These are phyloP conservation scores for Cotesia vestalis DNA, from an alignment of 1,140 invertebrate species.

Conservation along the genomic window DNA sequence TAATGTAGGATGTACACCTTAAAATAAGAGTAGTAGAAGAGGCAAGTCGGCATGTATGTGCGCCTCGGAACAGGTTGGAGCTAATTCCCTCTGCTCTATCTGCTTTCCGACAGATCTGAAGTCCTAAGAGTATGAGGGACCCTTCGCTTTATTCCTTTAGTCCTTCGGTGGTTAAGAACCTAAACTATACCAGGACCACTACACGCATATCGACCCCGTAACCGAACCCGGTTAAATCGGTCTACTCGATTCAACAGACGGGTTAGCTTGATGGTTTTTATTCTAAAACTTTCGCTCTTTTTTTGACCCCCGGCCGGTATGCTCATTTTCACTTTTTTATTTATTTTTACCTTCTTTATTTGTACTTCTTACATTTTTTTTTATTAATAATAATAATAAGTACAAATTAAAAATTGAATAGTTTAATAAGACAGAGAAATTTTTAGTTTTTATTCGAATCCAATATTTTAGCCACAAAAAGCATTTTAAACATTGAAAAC, in stretches of 20 bases:
- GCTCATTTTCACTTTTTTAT: too few relatives aligned
- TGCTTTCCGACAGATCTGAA: neutral
- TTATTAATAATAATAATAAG: too few relatives aligned
- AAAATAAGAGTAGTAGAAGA: slow-evolving; percentile 15
- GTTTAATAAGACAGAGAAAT: too few relatives aligned
- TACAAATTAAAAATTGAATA: too few relatives aligned
- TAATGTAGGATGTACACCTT: neutral
- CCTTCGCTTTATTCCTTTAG: neutral
- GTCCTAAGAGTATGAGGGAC: too few relatives aligned
- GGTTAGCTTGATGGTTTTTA: slow-evolving; percentile 48
- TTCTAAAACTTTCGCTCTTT: slow-evolving; percentile 41
- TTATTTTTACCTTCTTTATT: too few relatives aligned
- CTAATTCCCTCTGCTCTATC: slow-evolving; percentile 53
- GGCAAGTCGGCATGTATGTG: slow-evolving; percentile 46
- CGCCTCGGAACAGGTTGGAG: slow-evolving; percentile 59
- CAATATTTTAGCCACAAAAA: too few relatives aligned
- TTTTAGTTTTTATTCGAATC: too few relatives aligned
- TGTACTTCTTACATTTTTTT: too few relatives aligned
- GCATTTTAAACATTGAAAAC: too few relatives aligned
- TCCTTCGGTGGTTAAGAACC: neutral
- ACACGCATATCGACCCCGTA: neutral
- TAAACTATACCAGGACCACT: slow-evolving; percentile 25
- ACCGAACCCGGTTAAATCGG: slow-evolving; percentile 44
- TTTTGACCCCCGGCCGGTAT: slow-evolving; percentile 31
- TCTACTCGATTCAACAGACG: slow-evolving; percentile 38